Evolutionary conservation across 2,888 invertebrate species (phyloP), one percentile per base, ranked within the genome.

Genomic region (Tiphia femorata): DNA sequence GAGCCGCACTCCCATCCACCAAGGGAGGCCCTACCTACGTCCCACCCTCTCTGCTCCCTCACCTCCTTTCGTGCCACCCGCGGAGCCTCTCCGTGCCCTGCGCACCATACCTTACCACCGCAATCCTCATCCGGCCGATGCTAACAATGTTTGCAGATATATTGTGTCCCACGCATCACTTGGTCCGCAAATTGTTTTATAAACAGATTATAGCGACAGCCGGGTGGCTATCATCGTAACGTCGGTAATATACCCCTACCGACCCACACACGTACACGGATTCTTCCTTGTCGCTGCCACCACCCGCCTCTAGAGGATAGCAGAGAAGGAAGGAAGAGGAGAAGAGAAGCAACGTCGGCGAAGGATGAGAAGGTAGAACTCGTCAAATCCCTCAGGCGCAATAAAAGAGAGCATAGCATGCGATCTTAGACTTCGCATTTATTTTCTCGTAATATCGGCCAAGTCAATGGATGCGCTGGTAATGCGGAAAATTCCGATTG

Each of bases 161-260:
- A 83, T 83, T 82, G 83, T 81, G 80, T 83, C 82, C 82, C 88
- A 88, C 89, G 91, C 90, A 88, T 89, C 90, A 89, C 84, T 86
- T 87, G 86, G 86, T 86, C 87, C 86, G 88, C 90, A 91, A 91
- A 91, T 91, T 91, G 91, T 90, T 89, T 89, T 88, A 88, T 91
- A 91, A 91, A 89, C 89, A 90, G 90, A 91, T 91, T 91, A 91
- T 87, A 86, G 87, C 86, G 82, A 84, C 85, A 80, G 83, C 83
- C 84, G 84, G 84, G 82, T 85, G 79, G 74, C 83, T 67, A 72
- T 64, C 63, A 64, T 53, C 64, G 64, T 68, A 69, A 67, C 70
- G 64, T 58, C 61, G 62, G 70, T 68, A 67, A 75, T 73, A 73
- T 69, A 75, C 67, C 70, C 69, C 60, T 53, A 48, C 64, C 60